These are phyloP conservation scores for Chirona hameri DNA, from an alignment of 2,888 invertebrate genomes.

Conservation along the genomic window DNA sequence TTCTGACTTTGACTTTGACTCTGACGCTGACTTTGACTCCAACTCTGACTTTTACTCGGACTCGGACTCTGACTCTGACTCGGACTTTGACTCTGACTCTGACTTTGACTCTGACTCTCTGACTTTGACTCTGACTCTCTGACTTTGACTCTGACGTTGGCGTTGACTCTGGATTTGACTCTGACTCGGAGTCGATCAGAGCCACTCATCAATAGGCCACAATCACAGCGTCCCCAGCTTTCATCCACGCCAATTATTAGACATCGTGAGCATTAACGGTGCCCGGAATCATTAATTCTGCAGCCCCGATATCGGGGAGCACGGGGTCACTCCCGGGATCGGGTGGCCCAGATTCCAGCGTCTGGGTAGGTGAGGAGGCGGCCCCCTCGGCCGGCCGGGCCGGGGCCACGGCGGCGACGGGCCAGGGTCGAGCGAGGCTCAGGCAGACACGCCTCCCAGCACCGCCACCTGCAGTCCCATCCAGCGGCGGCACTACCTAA, in stretches of 20 bases:
- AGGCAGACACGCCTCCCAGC: not conserved
- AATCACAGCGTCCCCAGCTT: not conserved
- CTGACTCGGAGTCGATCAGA: no score
- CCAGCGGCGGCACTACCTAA: not conserved
- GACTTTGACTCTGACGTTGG: not conserved
- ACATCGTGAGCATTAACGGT: slow-evolving; percentile 12
- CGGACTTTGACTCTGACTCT: no score
- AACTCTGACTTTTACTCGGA: no score
- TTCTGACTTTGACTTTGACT: not conserved
- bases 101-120: no score
- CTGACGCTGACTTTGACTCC: not conserved
- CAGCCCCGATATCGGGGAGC: not conserved
- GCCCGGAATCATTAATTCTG: slow-evolving; percentile 12
- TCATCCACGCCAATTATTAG: not conserved
- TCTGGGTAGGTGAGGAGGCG: not conserved
- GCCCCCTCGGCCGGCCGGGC: not conserved
- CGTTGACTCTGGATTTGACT: no score
- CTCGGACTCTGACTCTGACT: no score
- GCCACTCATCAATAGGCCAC: no score
- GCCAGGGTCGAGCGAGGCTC: not conserved
- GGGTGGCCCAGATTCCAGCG: not conserved
- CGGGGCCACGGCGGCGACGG: not conserved
- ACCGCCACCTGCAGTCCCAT: not conserved
- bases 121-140: not conserved
- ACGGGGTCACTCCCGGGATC: slow-evolving; percentile 3